A percentile compares a stretch with the other conserved stretches of the same genome.
Conservation (phyloP, 1,140 invertebrate genomes). For the Drosophila leontia region DNA sequence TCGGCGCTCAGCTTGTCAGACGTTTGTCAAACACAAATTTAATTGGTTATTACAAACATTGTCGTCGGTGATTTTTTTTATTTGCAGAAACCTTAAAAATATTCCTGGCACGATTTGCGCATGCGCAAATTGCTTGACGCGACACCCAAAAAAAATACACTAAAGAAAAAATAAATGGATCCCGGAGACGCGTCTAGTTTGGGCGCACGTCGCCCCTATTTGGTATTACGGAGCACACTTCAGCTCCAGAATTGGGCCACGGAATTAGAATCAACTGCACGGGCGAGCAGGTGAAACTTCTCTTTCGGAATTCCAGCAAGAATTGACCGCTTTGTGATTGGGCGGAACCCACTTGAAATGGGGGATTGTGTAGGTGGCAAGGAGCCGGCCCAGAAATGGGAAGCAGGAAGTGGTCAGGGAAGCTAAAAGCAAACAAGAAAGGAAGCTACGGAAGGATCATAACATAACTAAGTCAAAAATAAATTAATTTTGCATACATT, state of each 20-base stretch:
- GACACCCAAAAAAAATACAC: slow-evolving; percentile 32
- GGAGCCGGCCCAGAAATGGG: background rate
- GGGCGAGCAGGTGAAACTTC: slow-evolving; percentile 68
- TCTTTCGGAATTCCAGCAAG: slow-evolving; percentile 58
- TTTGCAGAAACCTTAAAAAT: slow-evolving; percentile 3
- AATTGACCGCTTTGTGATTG: slow-evolving; percentile 73
- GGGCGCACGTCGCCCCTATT: slow-evolving; percentile 61
- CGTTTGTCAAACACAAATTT: slow-evolving; percentile 78
- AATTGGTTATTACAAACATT: slow-evolving; percentile 72
- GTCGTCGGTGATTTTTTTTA: slow-evolving; percentile 23
- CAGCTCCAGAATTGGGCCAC: slow-evolving; percentile 60
- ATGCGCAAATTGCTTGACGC: slow-evolving; percentile 44
- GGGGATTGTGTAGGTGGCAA: background rate
- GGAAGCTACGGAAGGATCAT: background rate
- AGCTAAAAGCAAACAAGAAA: background rate
- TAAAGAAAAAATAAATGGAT: slow-evolving; percentile 27
- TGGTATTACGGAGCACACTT: slow-evolving; percentile 65
- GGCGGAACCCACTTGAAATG: background rate
- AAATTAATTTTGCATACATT: background rate
- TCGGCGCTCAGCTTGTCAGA: slow-evolving; percentile 38
- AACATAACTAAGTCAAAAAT: background rate
- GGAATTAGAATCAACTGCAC: slow-evolving; percentile 72
- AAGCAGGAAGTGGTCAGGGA: slow-evolving; percentile 6
- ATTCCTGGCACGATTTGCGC: slow-evolving; percentile 37
- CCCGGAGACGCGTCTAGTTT: slow-evolving; percentile 41